Conservation (phyloP, 2,888 invertebrate genomes). For the Lasioglossum lativentre region DNA sequence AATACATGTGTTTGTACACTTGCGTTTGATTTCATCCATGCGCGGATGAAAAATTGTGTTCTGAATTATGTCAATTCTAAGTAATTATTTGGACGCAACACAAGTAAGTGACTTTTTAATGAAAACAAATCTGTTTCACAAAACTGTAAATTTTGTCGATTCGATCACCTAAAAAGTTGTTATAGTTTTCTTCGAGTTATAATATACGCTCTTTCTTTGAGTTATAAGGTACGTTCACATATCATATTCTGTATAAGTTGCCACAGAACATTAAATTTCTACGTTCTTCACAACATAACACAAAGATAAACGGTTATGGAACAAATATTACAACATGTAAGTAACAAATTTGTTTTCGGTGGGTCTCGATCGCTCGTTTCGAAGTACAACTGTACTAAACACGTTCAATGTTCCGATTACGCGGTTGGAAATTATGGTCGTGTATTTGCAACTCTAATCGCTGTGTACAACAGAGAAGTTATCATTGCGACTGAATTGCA, state of each 20-base stretch:
- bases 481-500: conserved; percentile 35
- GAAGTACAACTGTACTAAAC: conserved; percentile 38
- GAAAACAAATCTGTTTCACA: background rate
- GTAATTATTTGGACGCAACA: background rate
- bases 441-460: conserved; percentile 38
- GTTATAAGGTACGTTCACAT: background rate
- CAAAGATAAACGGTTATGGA: conserved; percentile 31
- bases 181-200: background rate
- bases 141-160: conserved; percentile 7
- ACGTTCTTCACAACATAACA: conserved; percentile 29
- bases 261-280: background rate
- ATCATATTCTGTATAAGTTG: conserved; percentile 2
- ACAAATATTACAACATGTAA: conserved; percentile 33
- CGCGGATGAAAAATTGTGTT: conserved; percentile 50
- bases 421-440: conserved; percentile 9
- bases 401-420: conserved; percentile 11
- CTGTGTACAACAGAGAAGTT: conserved; percentile 25
- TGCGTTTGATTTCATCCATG: conserved; percentile 65
- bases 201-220: no score
- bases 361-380: conserved; percentile 24
- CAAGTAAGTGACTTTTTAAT: background rate
- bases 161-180: background rate
- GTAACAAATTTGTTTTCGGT: conserved; percentile 12
- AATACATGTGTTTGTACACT: conserved; percentile 77
- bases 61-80: background rate